A percentile compares a stretch with the other conserved stretches of the same genome.
Conservation (phyloP, 2,113 vertebrate genomes). For the Aplodontia rufa region DNA sequence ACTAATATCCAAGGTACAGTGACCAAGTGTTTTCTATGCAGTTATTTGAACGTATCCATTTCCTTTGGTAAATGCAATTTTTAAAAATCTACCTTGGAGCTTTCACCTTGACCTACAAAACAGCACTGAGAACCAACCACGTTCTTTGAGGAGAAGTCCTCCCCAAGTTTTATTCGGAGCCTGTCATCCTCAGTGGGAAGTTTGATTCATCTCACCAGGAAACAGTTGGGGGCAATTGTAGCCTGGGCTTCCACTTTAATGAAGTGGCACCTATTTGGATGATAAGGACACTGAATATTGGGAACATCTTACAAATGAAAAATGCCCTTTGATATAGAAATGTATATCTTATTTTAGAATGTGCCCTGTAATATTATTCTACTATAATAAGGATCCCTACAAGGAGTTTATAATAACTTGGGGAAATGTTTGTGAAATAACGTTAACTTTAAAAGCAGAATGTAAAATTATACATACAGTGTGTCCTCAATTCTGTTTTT, state of each 20-base stretch:
- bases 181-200: slow-evolving; percentile 17
- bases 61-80: slow-evolving; percentile 49
- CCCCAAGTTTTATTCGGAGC: neutral
- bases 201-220: slow-evolving; percentile 69
- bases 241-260: slow-evolving; percentile 58
- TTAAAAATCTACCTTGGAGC: slow-evolving; percentile 30
- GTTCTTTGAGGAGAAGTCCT: slow-evolving; percentile 34
- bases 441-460: slow-evolving; percentile 59
- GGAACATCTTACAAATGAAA: slow-evolving; percentile 71
- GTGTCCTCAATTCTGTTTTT: slow-evolving; percentile 50
- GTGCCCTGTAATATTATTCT: slow-evolving; percentile 62
- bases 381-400: slow-evolving; percentile 54
- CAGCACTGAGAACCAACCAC: neutral
- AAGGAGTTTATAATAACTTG: slow-evolving; percentile 67
- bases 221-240: slow-evolving; percentile 53
- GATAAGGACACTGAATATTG: slow-evolving; percentile 71
- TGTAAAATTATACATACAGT: slow-evolving; percentile 49
- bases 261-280: slow-evolving; percentile 64
- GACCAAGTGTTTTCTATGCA: slow-evolving; percentile 38
- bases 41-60: slow-evolving; percentile 54
- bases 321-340: slow-evolving; percentile 64
- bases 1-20: neutral
- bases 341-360: slow-evolving; percentile 60
- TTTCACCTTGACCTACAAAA: slow-evolving; percentile 72
- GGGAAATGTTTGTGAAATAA: slow-evolving; percentile 71